Conservation (phyloP, 1,140 invertebrate genomes). For the Stenopsyche tienmushanensis region DNA sequence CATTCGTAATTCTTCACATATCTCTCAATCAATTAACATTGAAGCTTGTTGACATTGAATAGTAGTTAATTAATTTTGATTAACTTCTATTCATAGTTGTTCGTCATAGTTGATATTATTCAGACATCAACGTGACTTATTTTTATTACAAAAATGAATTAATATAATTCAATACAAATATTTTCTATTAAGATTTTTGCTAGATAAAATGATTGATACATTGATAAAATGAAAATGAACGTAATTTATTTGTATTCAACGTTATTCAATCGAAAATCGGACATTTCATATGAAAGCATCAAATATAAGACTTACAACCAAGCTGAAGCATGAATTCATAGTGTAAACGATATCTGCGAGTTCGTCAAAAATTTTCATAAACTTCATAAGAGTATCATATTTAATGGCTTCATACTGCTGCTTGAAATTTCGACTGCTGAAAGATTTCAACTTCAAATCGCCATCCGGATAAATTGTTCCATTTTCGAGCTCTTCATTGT, state of each 20-base stretch:
- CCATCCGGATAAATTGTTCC: background rate
- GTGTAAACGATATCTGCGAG: conserved; percentile 32
- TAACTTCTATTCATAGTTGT: too few species aligned
- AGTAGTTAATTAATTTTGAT: too few species aligned
- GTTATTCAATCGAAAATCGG: background rate
- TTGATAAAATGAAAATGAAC: background rate
- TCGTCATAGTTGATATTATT: too few species aligned
- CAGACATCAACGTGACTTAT: too few species aligned
- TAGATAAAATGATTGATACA: background rate
- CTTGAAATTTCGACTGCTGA: background rate
- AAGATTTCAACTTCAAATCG: background rate
- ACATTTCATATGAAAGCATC: too few species aligned
- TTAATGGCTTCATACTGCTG: conserved; percentile 16
- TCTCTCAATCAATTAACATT: too few species aligned
- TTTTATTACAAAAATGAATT: too few species aligned
- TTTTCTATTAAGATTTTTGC: too few species aligned
- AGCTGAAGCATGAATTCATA: conserved; percentile 31
- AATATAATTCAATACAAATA: too few species aligned
- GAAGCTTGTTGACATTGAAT: too few species aligned
- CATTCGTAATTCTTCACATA: too few species aligned
- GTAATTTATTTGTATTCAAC: background rate
- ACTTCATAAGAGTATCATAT: conserved; percentile 17
- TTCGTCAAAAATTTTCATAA: conserved; percentile 36
- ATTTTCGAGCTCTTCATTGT: background rate
- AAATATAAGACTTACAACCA: conserved; percentile 26